Evolutionary conservation across 2,888 invertebrate species (phyloP), one percentile per base, ranked within the genome.

Genomic region (Pyrrhia umbra): DNA sequence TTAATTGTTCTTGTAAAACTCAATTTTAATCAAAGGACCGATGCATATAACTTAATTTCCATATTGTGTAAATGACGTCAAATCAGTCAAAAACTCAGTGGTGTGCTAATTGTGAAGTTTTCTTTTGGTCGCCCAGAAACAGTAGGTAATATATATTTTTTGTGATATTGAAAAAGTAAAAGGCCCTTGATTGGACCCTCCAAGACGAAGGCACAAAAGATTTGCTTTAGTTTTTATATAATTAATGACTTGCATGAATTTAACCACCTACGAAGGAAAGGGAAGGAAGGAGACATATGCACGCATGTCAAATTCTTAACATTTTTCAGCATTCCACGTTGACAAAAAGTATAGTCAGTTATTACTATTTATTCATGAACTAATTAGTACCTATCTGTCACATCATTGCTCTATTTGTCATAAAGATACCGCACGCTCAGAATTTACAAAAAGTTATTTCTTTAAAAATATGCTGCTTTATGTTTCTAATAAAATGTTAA

Each of bases 241-340:
- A 21, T 27, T 6, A 60, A 73, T 80, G 80, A 80, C 79, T 80
- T 73, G 78, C 78, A 71, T 63, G 67, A 64, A 62, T 61, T 47
- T 49, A 23, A 39, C 57, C 42, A 46, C 50, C 50, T 61, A 61
- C 23, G 34, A 5, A 52, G n/a, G n/a, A n/a, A n/a, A n/a, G n/a
- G n/a, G n/a, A n/a, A n/a, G n/a, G n/a, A n/a, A n/a, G 58, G 40
- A 18, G 50, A 39, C 40, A 56, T 65, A 8, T 57, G 60, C 49
- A 54, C 1, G 30, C 16, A 54, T 51, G 54, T 61, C 37, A 57
- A 30, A 54, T 60, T 45, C 6, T 37, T 42, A 6, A 23, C 0
- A 55, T 62, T 62, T 46, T 61, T 51, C 40, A 23, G 39, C 15
- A 65, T 46, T 37, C 15, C 30, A 10, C 21, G 15, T n/a, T 15